These are phyloP conservation scores for Thera britannica DNA, from an alignment of 2,888 invertebrate genomes.

Conservation along the genomic window DNA sequence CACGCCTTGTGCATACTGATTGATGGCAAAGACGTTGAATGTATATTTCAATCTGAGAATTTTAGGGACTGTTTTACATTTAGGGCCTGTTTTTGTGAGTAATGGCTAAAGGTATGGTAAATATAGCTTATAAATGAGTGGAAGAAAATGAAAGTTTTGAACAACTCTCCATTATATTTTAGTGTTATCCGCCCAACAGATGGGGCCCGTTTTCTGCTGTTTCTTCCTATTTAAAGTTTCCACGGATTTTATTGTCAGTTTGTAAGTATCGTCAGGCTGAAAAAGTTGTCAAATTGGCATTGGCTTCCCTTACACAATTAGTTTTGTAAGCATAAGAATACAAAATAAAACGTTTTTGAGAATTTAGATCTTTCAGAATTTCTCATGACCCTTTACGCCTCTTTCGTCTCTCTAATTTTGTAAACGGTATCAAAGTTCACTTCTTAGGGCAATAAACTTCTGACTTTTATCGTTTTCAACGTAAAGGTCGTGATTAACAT, in stretches of 20 bases:
- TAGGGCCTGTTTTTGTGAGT: neutral
- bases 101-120: too few species aligned
- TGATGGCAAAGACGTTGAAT: constrained; percentile 38
- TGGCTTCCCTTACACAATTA: too few species aligned
- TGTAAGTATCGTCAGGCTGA: neutral
- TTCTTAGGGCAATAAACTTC: constrained; percentile 23
- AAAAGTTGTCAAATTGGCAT: too few species aligned
- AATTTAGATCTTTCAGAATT: neutral
- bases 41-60: neutral
- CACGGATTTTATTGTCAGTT: too few species aligned
- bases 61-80: neutral
- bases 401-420: constrained; percentile 8
- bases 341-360: neutral
- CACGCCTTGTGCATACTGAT: constrained; percentile 49
- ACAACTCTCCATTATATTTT: too few species aligned
- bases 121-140: too few species aligned
- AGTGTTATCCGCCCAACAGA: too few species aligned
- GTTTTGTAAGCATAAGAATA: neutral
- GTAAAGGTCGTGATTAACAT: constrained; percentile 41
- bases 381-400: constrained; percentile 6
- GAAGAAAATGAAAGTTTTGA: too few species aligned
- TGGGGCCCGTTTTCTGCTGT: too few species aligned
- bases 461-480: constrained; percentile 30
- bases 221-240: too few species aligned
- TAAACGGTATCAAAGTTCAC: constrained; percentile 31